Evolutionary conservation across 2,113 vertebrate species (phyloP), one percentile per base, ranked within the genome.

Genomic region (Stegastes partitus): DNA sequence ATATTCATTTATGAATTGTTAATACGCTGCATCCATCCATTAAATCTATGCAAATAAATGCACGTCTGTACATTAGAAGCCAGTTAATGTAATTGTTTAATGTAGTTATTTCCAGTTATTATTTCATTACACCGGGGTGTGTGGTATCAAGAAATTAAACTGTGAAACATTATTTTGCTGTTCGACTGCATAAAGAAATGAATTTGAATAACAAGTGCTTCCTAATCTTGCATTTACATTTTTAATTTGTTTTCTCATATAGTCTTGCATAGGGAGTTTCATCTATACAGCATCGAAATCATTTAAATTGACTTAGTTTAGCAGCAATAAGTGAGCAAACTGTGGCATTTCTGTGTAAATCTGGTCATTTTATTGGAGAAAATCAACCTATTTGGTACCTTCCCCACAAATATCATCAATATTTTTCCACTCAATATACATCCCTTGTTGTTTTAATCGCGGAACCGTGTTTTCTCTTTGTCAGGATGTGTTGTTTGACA

Each of bases 401-500:
- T 28, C 31, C 16, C 7, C 19, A 3, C 2, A 22, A 53, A 44
- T 37, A 57, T 22, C 1, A 53, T 5, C 23, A 68, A 72, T 54
- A 11, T 68, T n/a, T 4, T 5, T 25, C 18, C 9, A 39, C 31
- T n/a, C n/a, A 59, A 18, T 49, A 15, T 37, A 18, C 9, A n/a
- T 77, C 14, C 1, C 0, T 50, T 50, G 50, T 51, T 66, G 18
- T 66, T 71, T 79, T n/a, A 19, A 16, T 42, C 3, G 3, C 21
- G 23, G 6, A 11, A 6, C 1, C 11, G 16, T n/a, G 28, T 59
- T 37, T 22, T 16, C 21, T 51, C 14, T 53, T 74, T 77, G 28
- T 64, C 22, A 6, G 42, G 51, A 73, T 68, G 25, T 56, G 56
- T 26, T 78, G 54, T 81, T 62, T 69, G 65, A 74, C 16, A 31